Base-by-base conservation (phyloP, 2,888 invertebrate genomes). In the Athalia circularis region DNA sequence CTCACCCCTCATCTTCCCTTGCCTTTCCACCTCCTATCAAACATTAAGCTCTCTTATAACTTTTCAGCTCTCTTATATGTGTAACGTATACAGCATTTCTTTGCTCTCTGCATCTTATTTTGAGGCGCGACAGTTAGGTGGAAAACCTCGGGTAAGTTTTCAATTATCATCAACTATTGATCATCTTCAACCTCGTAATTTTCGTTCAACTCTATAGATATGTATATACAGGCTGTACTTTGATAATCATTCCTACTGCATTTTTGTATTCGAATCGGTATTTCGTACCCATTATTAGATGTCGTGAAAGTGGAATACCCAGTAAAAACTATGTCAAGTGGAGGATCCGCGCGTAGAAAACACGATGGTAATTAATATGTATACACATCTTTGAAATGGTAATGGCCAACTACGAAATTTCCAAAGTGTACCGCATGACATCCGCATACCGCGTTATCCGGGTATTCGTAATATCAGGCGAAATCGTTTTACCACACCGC, bases 271-370 rank as follows among this genome's bases (percentile, higher is more conserved):
- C 48, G 65, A 47, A 8, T 47, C 45, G 1, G 9, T 65, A 5
- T 43, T 29, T 29, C 29, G 47, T 65, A 65, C 13, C 48, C 52
- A 29, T 4, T 52, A 29, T n/a, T n/a, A 8, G 52, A 11, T 11
- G 50, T 6, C 52, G 68, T 68, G 68, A 68, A 68, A 68, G 68
- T 68, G 68, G 68, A 68, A 68, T 68, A 68, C 43, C 29, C 6
- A 65, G 47, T 47, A 48, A 52, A 52, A 43, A 52, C 9, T 7
- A 11, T 50, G 29, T 13, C 68, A 29, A 43, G 43, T 29, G 29
- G 43, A 54, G 45, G 15, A 15, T 43, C 29, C 43, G 52, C 52
- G 65, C 15, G 5, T 62, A 43, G 15, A 15, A 8, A 67, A 48
- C 50, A 67, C 29, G 5, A 15, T 29, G 15, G n/a, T 52, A 52